Evolutionary conservation across 2,113 vertebrate genomes (phyloP).

Genomic region (Pelecanus crispus): DNA sequence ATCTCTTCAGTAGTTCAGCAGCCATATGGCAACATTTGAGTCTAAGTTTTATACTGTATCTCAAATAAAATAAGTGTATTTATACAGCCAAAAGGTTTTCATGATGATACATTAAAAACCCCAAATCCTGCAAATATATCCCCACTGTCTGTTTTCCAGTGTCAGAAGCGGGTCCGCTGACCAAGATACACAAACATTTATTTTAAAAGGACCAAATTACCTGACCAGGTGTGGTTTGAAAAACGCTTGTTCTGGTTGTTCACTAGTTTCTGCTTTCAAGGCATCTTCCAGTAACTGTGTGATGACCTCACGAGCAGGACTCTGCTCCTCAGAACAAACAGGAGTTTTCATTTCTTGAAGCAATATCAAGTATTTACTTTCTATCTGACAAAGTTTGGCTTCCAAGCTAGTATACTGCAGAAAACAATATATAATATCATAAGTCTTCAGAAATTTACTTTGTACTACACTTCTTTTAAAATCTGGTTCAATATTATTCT

Average conservation of each 20-base stretch:
- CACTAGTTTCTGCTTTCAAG: constrained; percentile 82
- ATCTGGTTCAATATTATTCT: background rate
- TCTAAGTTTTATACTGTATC: background rate
- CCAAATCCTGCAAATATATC: background rate
- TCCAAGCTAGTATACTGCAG: constrained; percentile 86
- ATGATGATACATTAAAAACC: background rate
- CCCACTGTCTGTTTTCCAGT: background rate
- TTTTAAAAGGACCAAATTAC: constrained; percentile 57
- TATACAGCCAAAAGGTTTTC: background rate
- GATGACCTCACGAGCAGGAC: constrained; percentile 83
- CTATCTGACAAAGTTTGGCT: constrained; percentile 94
- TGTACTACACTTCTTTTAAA: background rate
- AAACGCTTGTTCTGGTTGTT: constrained; percentile 83
- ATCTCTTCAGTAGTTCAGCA: background rate
- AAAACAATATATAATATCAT: background rate
- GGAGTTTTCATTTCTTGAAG: constrained; percentile 93
- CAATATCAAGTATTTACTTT: constrained; percentile 94
- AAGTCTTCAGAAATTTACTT: background rate
- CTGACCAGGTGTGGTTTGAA: constrained; percentile 91
- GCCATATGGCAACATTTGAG: background rate
- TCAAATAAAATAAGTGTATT: background rate
- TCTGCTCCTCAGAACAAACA: constrained; percentile 85
- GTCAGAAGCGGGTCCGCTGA: background rate
- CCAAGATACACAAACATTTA: background rate
- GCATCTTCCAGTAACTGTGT: constrained; percentile 91